These are phyloP conservation scores for Nemoura dubitans DNA, from an alignment of 2,888 invertebrate genomes.

Conservation along the genomic window DNA sequence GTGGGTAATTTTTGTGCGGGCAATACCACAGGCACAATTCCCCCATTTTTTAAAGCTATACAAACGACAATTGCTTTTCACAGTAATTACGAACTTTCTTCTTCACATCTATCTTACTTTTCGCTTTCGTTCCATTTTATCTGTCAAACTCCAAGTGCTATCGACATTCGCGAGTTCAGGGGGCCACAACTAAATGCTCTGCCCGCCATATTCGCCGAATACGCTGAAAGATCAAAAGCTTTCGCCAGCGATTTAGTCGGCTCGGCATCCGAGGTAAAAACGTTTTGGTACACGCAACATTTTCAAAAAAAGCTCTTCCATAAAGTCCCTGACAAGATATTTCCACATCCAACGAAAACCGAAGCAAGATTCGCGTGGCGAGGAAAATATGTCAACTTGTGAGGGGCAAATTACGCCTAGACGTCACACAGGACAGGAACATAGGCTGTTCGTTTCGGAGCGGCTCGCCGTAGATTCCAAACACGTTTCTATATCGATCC, in stretches of 20 bases:
- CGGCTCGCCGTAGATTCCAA: background rate
- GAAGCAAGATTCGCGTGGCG: background rate
- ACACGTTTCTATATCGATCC: constrained; percentile 3
- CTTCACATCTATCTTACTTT: background rate
- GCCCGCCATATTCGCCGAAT: no score
- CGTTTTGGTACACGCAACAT: background rate
- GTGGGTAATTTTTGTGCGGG: background rate
- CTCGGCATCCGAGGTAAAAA: background rate
- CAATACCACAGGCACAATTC: no score
- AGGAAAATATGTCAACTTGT: background rate
- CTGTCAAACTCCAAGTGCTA: background rate
- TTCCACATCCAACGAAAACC: background rate
- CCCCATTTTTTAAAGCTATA: background rate
- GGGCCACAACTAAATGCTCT: background rate
- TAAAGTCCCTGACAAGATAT: background rate
- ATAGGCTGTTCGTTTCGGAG: background rate
- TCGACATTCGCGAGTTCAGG: background rate
- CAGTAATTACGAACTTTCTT: constrained; percentile 5
- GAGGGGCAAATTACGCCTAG: background rate
- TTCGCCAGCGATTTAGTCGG: no score
- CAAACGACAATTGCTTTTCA: background rate
- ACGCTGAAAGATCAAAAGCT: no score
- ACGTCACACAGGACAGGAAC: background rate
- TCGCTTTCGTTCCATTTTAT: background rate
- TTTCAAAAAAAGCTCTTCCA: background rate